A percentile compares a stretch with the other conserved stretches of the same genome.
Conservation (phyloP, 23 tunicate species). For the Ciona savignyi region DNA sequence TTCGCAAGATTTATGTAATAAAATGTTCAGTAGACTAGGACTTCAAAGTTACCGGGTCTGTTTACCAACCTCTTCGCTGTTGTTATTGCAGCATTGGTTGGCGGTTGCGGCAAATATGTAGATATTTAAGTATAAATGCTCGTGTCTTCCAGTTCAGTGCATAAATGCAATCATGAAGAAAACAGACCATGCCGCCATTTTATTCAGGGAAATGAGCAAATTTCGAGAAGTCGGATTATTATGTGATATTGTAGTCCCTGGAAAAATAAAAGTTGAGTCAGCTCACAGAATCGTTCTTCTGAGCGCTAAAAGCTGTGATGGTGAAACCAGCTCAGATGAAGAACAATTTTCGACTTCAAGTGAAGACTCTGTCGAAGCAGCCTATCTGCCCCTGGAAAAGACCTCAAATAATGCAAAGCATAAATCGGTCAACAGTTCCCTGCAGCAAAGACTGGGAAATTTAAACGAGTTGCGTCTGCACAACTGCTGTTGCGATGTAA, state of each 20-base stretch:
- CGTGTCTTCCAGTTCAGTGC: too few species aligned
- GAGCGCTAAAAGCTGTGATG: constrained; percentile 43
- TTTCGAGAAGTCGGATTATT: constrained; percentile 64
- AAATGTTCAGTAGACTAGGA: too few species aligned
- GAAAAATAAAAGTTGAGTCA: constrained; percentile 23
- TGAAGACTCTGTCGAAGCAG: constrained; percentile 23
- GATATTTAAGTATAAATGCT: too few species aligned
- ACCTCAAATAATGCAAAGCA: background rate
- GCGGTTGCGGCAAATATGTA: too few species aligned
- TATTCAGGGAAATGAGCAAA: constrained; percentile 61
- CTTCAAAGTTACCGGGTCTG: too few species aligned
- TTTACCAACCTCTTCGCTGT: too few species aligned
- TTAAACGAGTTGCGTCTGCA: constrained; percentile 43
- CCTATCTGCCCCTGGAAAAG: constrained; percentile 20
- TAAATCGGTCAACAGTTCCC: background rate
- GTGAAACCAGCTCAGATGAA: background rate
- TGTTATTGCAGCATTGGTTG: too few species aligned
- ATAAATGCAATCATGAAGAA: constrained; percentile 13
- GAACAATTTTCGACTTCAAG: background rate
- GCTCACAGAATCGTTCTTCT: constrained; percentile 66
- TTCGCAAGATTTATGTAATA: too few species aligned
- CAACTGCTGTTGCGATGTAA: constrained; percentile 68
- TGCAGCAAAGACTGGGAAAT: constrained; percentile 28
- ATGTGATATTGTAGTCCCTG: constrained; percentile 55
- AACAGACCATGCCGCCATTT: constrained; percentile 33